Conservation (phyloP, 2,113 vertebrate species). For the Deroptyus accipitrinus region DNA sequence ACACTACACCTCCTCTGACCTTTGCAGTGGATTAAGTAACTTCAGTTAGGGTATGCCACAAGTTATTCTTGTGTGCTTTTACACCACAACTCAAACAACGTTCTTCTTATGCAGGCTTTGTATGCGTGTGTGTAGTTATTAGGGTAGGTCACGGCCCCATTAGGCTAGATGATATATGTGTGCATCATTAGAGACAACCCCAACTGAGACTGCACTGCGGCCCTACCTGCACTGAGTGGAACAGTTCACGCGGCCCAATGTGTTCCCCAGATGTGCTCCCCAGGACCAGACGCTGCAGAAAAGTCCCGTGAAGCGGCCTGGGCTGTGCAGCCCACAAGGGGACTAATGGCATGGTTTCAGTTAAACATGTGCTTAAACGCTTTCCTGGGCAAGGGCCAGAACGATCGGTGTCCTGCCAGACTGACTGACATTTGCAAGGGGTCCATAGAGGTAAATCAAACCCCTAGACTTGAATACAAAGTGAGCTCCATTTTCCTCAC, state of each 20-base stretch:
- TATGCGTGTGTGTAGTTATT: background rate
- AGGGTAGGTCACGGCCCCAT: background rate
- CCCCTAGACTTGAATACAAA: constrained; percentile 6
- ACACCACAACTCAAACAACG: background rate
- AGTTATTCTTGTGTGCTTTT: background rate
- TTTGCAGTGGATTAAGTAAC: background rate
- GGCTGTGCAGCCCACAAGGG: background rate
- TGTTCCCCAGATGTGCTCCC: constrained; percentile 63
- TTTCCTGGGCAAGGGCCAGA: constrained; percentile 51
- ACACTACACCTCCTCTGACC: background rate
- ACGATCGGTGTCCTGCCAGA: background rate
- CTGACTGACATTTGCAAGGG: background rate
- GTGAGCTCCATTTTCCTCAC: constrained; percentile 11
- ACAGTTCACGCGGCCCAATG: background rate
- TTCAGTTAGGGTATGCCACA: background rate
- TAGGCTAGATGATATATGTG: background rate
- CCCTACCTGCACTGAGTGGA: background rate
- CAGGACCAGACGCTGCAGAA: background rate
- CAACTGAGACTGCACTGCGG: background rate
- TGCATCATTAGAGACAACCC: constrained; percentile 3
- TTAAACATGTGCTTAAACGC: constrained; percentile 26
- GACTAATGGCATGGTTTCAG: background rate
- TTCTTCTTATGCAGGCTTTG: background rate
- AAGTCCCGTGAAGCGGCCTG: background rate
- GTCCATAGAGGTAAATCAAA: constrained; percentile 35